Evolutionary conservation across 2,113 vertebrate species (phyloP).

Genomic region (Ictidomys tridecemlineatus): DNA sequence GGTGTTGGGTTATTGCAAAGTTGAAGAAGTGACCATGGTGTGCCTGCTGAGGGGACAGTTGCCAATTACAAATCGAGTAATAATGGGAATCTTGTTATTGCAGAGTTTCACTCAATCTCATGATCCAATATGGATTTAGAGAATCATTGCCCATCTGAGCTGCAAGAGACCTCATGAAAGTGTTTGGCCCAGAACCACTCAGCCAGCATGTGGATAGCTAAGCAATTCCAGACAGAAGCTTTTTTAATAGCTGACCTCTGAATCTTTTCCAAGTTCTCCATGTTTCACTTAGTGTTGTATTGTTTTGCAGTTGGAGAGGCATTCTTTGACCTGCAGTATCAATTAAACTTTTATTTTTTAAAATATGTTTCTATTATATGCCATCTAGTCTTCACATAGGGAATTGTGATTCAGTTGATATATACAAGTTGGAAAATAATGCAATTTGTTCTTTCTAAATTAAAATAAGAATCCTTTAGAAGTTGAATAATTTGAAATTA

Average conservation of each 20-base stretch:
- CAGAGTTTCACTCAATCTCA: slow-evolving; percentile 8
- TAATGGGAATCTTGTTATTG: slow-evolving; percentile 30
- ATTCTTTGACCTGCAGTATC: background rate
- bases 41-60: background rate
- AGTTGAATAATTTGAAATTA: slow-evolving; percentile 65
- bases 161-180: slow-evolving; percentile 53
- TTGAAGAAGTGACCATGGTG: slow-evolving; percentile 10
- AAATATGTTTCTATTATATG: background rate
- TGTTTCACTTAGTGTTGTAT: slow-evolving; percentile 28
- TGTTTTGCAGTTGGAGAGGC: background rate
- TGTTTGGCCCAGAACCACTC: slow-evolving; percentile 5
- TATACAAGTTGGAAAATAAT: slow-evolving; percentile 18
- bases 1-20: background rate
- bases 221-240: slow-evolving; percentile 22
- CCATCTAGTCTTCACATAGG: background rate
- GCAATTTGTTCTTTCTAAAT: slow-evolving; percentile 24
- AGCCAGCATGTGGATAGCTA: background rate
- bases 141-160: slow-evolving; percentile 47
- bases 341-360: background rate
- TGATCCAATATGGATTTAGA: slow-evolving; percentile 63
- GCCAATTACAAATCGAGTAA: background rate
- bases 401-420: slow-evolving; percentile 7
- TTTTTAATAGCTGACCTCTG: slow-evolving; percentile 11
- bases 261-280: slow-evolving; percentile 49
- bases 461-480: slow-evolving; percentile 46